Percentiles rank a stretch among this genome's conserved stretches.
phyloP scores from a whole-genome alignment of 1,140 invertebrate species.

The Anoplophora glabripennis region DNA sequence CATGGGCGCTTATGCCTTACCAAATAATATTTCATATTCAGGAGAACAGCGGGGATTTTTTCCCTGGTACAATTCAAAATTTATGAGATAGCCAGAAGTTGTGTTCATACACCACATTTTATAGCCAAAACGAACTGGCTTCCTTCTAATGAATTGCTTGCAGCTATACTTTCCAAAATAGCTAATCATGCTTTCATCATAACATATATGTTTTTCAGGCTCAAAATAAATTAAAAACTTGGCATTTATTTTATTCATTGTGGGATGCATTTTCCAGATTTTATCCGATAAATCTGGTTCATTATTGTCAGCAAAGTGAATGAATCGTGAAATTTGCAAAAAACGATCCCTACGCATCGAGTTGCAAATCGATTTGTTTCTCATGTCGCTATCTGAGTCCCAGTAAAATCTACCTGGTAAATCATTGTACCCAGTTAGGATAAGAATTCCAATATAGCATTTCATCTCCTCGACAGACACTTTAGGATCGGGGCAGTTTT shows the following conservation, averaged over 20 bases:
- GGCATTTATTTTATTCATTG: neutral
- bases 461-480: constrained; percentile 31
- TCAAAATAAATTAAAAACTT: constrained; percentile 1
- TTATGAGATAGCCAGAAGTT: neutral
- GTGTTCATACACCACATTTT: constrained; percentile 19
- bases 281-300: constrained; percentile 14
- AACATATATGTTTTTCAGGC: neutral
- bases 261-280: constrained; percentile 9
- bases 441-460: constrained; percentile 41
- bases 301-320: constrained; percentile 38
- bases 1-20: neutral
- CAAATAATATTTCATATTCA: constrained; percentile 1
- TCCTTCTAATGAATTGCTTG: constrained; percentile 36
- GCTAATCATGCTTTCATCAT: constrained; percentile 25
- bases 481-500: constrained; percentile 39
- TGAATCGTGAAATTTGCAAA: constrained; percentile 37
- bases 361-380: constrained; percentile 34
- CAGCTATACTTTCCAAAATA: constrained; percentile 35
- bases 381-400: constrained; percentile 41
- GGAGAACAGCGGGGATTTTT: neutral
- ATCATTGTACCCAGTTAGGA: constrained; percentile 43
- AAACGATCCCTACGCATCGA: constrained; percentile 42
- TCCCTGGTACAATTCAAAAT: constrained; percentile 5
- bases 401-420: constrained; percentile 40
- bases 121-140: constrained; percentile 32